Conservation (phyloP, 2,888 invertebrate species). For the Strigamia crassipes region DNA sequence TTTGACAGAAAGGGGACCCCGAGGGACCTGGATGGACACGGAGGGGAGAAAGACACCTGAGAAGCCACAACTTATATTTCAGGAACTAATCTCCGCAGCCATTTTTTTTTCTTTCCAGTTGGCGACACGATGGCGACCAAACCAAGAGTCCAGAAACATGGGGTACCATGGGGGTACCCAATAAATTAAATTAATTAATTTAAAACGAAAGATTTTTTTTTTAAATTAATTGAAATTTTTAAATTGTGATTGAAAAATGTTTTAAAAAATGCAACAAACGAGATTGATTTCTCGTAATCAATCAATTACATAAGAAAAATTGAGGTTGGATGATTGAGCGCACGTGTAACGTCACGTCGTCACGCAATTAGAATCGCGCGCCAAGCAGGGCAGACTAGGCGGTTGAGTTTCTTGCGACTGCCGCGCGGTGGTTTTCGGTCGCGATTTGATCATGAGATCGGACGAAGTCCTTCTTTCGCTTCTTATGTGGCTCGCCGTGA, state of each 20-base stretch:
- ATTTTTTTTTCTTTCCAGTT: not conserved
- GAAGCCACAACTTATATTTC: conserved; percentile 7
- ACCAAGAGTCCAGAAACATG: too few relatives aligned
- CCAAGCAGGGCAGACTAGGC: too few relatives aligned
- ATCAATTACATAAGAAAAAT: not conserved
- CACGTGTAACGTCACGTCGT: not conserved
- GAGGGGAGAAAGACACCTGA: conserved; percentile 14
- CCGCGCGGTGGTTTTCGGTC: not conserved
- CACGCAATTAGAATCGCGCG: conserved; percentile 29
- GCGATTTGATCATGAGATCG: conserved; percentile 29
- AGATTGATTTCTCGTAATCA: too few relatives aligned
- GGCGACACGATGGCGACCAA: conserved; percentile 1
- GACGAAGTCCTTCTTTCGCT: conserved; percentile 25
- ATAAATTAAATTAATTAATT: too few relatives aligned
- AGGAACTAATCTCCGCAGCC: too few relatives aligned
- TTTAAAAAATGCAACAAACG: too few relatives aligned
- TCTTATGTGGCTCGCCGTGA: conserved; percentile 36
- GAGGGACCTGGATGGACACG: not conserved
- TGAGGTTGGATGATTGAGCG: not conserved
- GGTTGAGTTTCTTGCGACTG: not conserved
- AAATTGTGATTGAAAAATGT: too few relatives aligned
- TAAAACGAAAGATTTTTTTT: too few relatives aligned
- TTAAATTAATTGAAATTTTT: too few relatives aligned
- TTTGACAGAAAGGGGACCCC: not conserved
- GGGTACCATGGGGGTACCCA: too few relatives aligned